Conservation (phyloP, 2,797 vertebrate species). For the Peromyscus attwateri region DNA sequence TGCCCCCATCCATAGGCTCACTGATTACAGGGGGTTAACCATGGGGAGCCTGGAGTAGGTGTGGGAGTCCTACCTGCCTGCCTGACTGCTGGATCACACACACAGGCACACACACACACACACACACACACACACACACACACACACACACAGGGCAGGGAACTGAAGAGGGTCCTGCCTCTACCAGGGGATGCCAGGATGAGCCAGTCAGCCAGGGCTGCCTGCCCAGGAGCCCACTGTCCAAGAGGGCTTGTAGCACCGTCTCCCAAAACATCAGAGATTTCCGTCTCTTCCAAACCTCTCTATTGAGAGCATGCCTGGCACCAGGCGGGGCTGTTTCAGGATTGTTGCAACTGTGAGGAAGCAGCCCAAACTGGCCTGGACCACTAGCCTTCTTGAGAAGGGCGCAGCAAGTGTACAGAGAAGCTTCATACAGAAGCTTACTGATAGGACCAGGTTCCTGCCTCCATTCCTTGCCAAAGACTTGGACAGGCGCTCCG, state of each 20-base stretch:
- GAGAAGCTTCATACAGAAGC: not conserved
- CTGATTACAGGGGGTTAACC: not conserved
- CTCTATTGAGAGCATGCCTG: slow-evolving; percentile 6
- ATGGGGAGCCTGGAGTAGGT: not conserved
- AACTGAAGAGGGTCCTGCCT: not conserved
- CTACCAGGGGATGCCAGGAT: not conserved
- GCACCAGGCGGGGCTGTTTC: not conserved
- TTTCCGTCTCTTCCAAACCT: not conserved
- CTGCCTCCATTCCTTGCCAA: not conserved
- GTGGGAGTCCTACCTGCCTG: not conserved
- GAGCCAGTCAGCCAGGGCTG: not conserved
- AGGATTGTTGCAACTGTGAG: not conserved
- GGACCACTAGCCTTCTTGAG: not conserved
- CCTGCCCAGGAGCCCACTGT: not conserved
- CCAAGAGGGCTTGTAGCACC: not conserved
- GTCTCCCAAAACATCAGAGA: not conserved
- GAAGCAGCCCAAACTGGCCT: not conserved
- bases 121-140: not conserved
- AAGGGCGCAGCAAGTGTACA: not conserved
- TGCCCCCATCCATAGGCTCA: not conserved
- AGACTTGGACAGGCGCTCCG: not conserved
- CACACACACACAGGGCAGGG: not conserved
- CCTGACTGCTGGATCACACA: not conserved
- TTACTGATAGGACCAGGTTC: not conserved
- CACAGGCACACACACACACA: not conserved